phyloP scores from a whole-genome alignment of 2,113 vertebrate genomes.

The Chrysochloris asiatica region DNA sequence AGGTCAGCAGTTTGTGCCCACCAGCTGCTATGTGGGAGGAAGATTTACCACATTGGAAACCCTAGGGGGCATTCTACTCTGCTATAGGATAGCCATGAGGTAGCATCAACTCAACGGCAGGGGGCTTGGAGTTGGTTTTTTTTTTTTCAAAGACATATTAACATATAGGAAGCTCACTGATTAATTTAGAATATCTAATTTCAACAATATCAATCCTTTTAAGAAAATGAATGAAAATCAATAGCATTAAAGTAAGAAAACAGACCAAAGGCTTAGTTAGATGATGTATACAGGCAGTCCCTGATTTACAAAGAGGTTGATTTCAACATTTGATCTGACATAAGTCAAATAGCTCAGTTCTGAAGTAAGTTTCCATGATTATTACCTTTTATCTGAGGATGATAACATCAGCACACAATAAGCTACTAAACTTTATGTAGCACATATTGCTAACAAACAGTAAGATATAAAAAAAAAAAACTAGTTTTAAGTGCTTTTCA shows the following conservation, averaged over 20 bases:
- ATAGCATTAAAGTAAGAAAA: slow-evolving; percentile 42
- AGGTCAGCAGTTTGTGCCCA: too few relatives aligned
- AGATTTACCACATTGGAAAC: too few relatives aligned
- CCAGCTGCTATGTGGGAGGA: too few relatives aligned
- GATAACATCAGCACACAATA: background rate
- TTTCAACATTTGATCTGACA: background rate
- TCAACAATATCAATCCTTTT: slow-evolving; percentile 34
- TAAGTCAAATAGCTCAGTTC: background rate
- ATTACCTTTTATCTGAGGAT: background rate
- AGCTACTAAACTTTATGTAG: background rate
- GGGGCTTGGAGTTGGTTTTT: too few relatives aligned
- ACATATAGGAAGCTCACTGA: slow-evolving; percentile 22
- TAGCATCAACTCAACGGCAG: too few relatives aligned
- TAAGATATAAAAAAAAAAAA: background rate
- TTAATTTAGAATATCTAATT: slow-evolving; percentile 45
- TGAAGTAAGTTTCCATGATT: background rate
- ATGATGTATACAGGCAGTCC: background rate
- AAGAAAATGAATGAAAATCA: slow-evolving; percentile 1
- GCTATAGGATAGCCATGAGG: too few relatives aligned
- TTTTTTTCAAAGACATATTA: slow-evolving; percentile 11
- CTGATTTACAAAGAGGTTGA: background rate
- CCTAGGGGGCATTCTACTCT: too few relatives aligned
- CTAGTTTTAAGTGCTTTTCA: background rate
- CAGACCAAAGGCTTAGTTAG: background rate
- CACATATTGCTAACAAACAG: background rate